Conservation (phyloP, 2,113 vertebrate species). For the Heterochromis multidens region DNA sequence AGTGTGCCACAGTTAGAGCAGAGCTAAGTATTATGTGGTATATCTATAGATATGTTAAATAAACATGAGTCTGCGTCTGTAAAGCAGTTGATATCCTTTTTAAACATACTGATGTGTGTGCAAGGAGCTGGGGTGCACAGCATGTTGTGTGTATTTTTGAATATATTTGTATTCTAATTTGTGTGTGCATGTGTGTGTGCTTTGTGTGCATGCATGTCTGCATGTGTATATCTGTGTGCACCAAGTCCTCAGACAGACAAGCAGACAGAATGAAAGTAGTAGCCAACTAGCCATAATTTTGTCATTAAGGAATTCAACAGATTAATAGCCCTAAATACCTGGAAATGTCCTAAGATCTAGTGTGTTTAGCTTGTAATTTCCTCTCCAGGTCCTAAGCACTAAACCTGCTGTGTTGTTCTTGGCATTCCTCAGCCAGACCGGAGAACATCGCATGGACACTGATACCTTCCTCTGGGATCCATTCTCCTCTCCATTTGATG, state of each 20-base stretch:
- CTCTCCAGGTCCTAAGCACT: slow-evolving; percentile 62
- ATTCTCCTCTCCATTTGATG: slow-evolving; percentile 65
- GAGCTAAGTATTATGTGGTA: neutral
- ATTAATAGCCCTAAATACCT: slow-evolving; percentile 70
- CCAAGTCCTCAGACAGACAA: slow-evolving; percentile 1
- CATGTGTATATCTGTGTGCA: neutral
- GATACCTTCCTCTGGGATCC: slow-evolving; percentile 74
- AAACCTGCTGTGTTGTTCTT: slow-evolving; percentile 73
- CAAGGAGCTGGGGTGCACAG: neutral
- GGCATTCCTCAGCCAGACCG: slow-evolving; percentile 53
- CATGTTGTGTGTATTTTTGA: neutral
- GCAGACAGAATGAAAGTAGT: slow-evolving; percentile 49
- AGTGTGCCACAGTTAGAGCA: slow-evolving; percentile 66
- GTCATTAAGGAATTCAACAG: slow-evolving; percentile 65
- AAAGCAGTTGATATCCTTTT: neutral
- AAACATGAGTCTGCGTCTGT: neutral
- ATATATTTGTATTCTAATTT: neutral
- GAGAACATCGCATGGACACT: slow-evolving; percentile 62
- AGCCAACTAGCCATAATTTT: slow-evolving; percentile 63
- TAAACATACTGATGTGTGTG: neutral
- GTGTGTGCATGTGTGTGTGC: neutral
- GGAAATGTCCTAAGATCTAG: slow-evolving; percentile 67
- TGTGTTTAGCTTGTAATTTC: slow-evolving; percentile 67
- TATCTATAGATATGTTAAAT: neutral
- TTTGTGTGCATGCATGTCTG: neutral